phyloP scores from a whole-genome alignment of 2,113 vertebrate genomes.

The Gyps fulvus region DNA sequence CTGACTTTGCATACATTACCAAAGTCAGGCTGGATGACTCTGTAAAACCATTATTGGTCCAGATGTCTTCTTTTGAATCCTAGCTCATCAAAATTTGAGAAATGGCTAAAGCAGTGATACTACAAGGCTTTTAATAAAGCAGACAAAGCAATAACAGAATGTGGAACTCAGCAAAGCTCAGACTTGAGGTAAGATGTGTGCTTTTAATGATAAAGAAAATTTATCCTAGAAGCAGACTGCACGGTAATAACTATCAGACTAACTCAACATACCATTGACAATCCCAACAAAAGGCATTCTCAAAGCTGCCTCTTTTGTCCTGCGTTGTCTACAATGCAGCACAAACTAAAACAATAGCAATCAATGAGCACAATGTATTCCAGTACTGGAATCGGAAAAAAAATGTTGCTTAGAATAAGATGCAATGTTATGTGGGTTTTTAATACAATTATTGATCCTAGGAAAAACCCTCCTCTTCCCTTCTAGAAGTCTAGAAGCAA shows the following conservation, averaged over 20 bases:
- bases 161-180: not conserved
- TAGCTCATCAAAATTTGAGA: not conserved
- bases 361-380: not conserved
- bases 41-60: constrained; percentile 21
- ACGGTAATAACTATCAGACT: not conserved
- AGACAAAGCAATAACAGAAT: not conserved
- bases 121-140: not conserved
- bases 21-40: not conserved
- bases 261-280: not conserved
- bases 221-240: not conserved
- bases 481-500: not conserved
- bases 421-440: not conserved
- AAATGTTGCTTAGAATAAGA: not conserved
- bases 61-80: constrained; percentile 16
- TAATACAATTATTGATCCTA: not conserved
- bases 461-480: not conserved
- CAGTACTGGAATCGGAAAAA: not conserved
- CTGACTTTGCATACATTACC: constrained; percentile 63
- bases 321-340: not conserved
- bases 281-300: not conserved
- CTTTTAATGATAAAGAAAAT: not conserved
- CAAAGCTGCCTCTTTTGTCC: not conserved
- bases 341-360: not conserved
- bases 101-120: not conserved
- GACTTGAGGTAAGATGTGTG: not conserved